phyloP scores from a whole-genome alignment of 2,888 invertebrate genomes.

The Koerneria pararmatus region DNA sequence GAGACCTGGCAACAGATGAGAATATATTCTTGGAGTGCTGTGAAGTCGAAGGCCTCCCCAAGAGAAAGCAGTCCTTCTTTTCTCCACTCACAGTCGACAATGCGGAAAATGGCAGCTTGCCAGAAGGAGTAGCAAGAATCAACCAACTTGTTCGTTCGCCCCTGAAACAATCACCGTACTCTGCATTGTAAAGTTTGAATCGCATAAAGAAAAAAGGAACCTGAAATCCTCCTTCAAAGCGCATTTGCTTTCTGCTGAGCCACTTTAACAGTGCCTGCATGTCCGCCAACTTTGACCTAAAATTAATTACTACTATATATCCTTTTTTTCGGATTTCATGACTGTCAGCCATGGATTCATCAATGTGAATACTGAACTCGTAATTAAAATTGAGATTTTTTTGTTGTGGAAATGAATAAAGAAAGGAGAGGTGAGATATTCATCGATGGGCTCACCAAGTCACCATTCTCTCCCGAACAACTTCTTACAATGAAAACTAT shows the following conservation, averaged over 20 bases:
- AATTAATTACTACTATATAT: no score
- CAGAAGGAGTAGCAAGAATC: constrained; percentile 99
- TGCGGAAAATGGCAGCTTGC: constrained; percentile 84
- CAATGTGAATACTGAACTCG: no score
- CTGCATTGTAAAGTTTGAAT: not conserved
- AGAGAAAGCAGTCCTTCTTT: constrained; percentile 25
- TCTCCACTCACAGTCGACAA: constrained; percentile 40
- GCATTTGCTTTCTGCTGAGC: constrained; percentile 86
- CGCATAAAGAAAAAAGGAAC: constrained; percentile 36
- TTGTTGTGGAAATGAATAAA: no score
- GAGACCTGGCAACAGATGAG: constrained; percentile 79
- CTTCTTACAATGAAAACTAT: no score
- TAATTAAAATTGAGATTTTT: no score
- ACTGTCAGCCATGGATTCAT: no score
- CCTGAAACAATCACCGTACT: constrained; percentile 65
- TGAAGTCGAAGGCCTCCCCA: constrained; percentile 32
- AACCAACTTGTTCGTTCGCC: constrained; percentile 93
- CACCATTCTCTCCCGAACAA: no score
- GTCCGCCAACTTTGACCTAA: no score
- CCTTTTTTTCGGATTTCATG: no score
- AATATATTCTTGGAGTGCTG: constrained; percentile 85
- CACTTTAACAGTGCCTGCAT: no score
- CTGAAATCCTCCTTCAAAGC: constrained; percentile 85
- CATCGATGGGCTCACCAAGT: no score
- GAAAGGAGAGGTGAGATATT: no score